Percentiles rank a stretch among this genome's conserved stretches.
phyloP scores from a whole-genome alignment of 2,888 invertebrate species.

The Phania funesta region DNA sequence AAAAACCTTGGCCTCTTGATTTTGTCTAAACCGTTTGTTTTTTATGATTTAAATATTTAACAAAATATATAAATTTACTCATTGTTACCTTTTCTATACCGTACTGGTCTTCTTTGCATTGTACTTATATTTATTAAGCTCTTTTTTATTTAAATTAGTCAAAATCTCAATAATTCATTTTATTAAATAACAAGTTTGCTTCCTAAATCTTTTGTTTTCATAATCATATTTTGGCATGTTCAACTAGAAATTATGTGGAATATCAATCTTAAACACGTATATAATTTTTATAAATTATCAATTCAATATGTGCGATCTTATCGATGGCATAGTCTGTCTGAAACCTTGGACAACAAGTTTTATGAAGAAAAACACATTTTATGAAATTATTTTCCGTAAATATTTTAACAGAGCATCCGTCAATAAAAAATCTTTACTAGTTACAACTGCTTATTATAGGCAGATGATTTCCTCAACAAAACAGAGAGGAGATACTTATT shows the following conservation, averaged over 20 bases:
- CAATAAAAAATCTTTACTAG: conserved; percentile 7
- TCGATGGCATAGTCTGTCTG: conserved; percentile 7
- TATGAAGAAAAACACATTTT: conserved; percentile 6
- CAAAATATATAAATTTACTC: no score
- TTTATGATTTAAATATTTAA: no score
- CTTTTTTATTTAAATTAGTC: no score
- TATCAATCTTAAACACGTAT: neutral
- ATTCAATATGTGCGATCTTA: conserved; percentile 33
- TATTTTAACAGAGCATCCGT: conserved; percentile 6
- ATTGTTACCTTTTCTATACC: no score
- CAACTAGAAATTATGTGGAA: neutral
- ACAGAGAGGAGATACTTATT: neutral
- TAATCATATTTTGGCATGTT: neutral
- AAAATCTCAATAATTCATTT: neutral
- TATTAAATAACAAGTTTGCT: neutral
- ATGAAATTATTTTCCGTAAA: conserved; percentile 21
- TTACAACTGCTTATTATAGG: conserved; percentile 25
- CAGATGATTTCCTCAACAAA: neutral
- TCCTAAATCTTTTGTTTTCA: conserved; percentile 20
- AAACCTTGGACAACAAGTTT: conserved; percentile 63
- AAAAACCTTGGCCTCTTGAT: no score
- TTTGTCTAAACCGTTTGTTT: no score
- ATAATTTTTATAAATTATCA: neutral
- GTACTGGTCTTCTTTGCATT: no score
- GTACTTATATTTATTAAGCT: no score